Conservation (phyloP, 2,888 invertebrate species). For the Nycteola revayana region DNA sequence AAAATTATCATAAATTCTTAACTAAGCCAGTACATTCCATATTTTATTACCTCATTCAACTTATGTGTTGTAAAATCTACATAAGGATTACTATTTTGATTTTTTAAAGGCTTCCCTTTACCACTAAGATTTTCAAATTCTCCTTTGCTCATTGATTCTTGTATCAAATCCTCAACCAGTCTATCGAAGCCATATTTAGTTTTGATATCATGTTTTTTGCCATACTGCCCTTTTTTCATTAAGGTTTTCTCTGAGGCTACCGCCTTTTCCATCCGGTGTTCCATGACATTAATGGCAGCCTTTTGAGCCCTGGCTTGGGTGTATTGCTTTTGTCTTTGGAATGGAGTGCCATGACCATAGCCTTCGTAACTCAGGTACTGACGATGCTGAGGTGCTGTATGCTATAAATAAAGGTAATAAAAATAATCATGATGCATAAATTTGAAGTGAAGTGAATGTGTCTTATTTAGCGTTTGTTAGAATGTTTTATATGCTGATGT, state of each 20-base stretch:
- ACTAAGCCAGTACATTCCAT: too few species aligned
- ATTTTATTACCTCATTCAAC: conserved; percentile 88
- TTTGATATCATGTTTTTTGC: conserved; percentile 86
- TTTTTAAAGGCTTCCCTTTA: conserved; percentile 89
- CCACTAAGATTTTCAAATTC: conserved; percentile 93
- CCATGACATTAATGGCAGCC: conserved; percentile 85
- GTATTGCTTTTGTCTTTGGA: conserved; percentile 90
- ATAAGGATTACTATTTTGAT: conserved; percentile 89
- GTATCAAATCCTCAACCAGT: conserved; percentile 94
- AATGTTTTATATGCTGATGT: too few species aligned
- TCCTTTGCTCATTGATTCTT: conserved; percentile 94
- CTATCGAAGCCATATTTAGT: conserved; percentile 93
- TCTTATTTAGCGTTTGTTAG: too few species aligned
- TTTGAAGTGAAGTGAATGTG: too few species aligned
- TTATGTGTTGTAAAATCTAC: conserved; percentile 94
- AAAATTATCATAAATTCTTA: too few species aligned
- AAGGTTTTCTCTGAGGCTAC: conserved; percentile 83
- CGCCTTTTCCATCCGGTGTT: conserved; percentile 84
- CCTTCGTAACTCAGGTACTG: conserved; percentile 92
- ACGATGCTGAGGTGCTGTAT: conserved; percentile 94
- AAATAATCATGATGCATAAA: too few species aligned
- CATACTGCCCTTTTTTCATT: conserved; percentile 84
- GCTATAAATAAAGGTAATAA: conserved; percentile 68
- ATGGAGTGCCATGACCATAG: conserved; percentile 89
- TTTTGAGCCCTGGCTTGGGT: conserved; percentile 84